Base-by-base conservation (phyloP, 2,888 invertebrate genomes). In the Cinara cedri region DNA sequence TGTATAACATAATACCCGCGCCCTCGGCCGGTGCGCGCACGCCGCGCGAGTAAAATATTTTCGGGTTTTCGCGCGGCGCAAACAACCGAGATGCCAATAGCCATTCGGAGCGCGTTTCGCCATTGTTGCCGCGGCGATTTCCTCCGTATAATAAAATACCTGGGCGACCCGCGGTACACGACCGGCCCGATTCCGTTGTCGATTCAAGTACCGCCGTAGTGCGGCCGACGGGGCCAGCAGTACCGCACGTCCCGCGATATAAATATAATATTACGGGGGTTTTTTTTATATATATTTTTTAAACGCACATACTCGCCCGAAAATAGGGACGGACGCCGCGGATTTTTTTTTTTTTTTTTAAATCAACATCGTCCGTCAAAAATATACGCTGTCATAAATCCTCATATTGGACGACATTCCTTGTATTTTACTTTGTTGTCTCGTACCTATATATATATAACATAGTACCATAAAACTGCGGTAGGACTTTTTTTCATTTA, bases 51-150 rank as follows among this genome's bases (percentile, higher is more conserved):
- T 44, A 55, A 4, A 68, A 44, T 71, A 71, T 19, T 57, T 71
- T 71, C 49, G 11, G n/a, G 57, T 24, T n/a, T 44, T 57, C 14
- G 13, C 21, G 16, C 34, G 1, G n/a, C 14, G 26, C 26, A 51
- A 68, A 49, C 42, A n/a, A 44, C 44, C 14, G 34, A 6, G 14
- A n/a, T n/a, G n/a, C n/a, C n/a, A n/a, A n/a, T n/a, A n/a, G n/a
- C 24, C 8, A 8, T 14, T 10, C 46, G n/a, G 9, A 14, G 26
- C 3, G 26, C 3, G n/a, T 24, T 49, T 44, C 54, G 44, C 65
- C 21, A 66, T 76, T 66, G 66, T 76, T 72, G 60, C 49, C 44
- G 55, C 46, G 24, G 55, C 46, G 24, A 19, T 66, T 76, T 76
- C 66, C 75, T 66, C 34, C 34, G 34, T 6, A 34, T 34, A 76